A percentile compares a stretch with the other conserved stretches of the same genome.
These are phyloP conservation scores for Diadema setosum DNA, from an alignment of 35 echinoderm and acorn worm species.

Conservation along the genomic window DNA sequence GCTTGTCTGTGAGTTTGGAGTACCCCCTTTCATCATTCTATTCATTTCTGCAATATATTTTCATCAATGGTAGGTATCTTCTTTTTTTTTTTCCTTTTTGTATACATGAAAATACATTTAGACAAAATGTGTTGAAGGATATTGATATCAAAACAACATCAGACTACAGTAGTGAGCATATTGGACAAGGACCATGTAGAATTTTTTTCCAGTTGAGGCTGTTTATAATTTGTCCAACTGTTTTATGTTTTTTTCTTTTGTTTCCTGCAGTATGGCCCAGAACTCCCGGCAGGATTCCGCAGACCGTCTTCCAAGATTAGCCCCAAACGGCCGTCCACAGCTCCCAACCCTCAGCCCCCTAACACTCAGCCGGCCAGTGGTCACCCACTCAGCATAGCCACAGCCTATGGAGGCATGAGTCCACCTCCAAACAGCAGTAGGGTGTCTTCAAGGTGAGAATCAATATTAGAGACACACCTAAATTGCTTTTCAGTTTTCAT, in stretches of 20 bases:
- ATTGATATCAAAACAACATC: too few species aligned
- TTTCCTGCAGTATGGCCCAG: background rate
- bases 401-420: background rate
- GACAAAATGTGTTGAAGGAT: too few species aligned
- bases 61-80: too few species aligned
- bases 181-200: too few species aligned
- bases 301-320: background rate
- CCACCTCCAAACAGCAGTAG: constrained; percentile 33
- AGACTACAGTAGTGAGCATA: too few species aligned
- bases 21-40: too few species aligned
- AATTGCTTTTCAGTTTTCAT: too few species aligned
- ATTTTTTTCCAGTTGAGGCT: background rate
- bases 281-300: background rate
- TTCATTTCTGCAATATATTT: too few species aligned
- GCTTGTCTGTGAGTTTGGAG: too few species aligned
- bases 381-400: background rate
- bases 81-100: too few species aligned
- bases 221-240: background rate
- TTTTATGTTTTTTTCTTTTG: background rate
- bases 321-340: background rate
- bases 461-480: too few species aligned
- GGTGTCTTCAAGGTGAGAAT: constrained; percentile 11
- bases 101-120: too few species aligned
- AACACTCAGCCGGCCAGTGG: background rate
- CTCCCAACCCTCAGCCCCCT: background rate